Evolutionary conservation across 1,140 invertebrate species (phyloP).

Genomic region (Trachelipus rathkii): DNA sequence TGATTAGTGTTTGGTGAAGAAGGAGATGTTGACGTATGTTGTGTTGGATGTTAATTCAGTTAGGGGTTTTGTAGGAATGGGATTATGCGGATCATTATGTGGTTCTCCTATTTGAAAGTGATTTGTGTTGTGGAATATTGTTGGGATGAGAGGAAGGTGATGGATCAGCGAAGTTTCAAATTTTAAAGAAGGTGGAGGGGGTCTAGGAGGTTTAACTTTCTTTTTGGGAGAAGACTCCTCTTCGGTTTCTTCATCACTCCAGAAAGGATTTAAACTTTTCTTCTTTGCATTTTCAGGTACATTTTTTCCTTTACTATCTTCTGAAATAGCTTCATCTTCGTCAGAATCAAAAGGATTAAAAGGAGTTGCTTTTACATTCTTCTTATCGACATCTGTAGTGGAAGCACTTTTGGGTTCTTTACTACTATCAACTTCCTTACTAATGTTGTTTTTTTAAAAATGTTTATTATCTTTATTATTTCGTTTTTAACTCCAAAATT

Average conservation of each 20-base stretch:
- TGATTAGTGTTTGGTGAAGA: too few species aligned
- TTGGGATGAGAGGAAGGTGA: too few species aligned
- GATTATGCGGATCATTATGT: too few species aligned
- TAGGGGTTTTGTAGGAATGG: too few species aligned
- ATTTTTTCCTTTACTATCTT: slow-evolving; percentile 26
- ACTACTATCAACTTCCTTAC: neutral
- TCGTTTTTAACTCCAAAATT: too few species aligned
- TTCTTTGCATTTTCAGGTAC: slow-evolving; percentile 18
- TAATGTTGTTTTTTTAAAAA: neutral
- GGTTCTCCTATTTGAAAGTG: too few species aligned
- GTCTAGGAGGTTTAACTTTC: slow-evolving; percentile 42
- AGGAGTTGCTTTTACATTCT: slow-evolving; percentile 68
- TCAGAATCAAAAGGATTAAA: slow-evolving; percentile 57
- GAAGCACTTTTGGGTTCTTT: neutral
- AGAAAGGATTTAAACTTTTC: slow-evolving; percentile 62
- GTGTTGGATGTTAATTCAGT: too few species aligned
- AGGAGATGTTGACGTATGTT: too few species aligned
- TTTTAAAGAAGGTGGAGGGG: slow-evolving; percentile 41
- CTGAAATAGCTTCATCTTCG: slow-evolving; percentile 22
- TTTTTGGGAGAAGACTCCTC: slow-evolving; percentile 21
- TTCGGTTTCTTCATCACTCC: slow-evolving; percentile 62
- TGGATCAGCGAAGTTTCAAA: too few species aligned
- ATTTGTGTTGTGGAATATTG: too few species aligned
- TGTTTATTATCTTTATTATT: slow-evolving; percentile 25
- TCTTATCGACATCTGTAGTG: slow-evolving; percentile 46